phyloP scores from a whole-genome alignment of 1,140 invertebrate genomes.

The Dreissena polymorpha region DNA sequence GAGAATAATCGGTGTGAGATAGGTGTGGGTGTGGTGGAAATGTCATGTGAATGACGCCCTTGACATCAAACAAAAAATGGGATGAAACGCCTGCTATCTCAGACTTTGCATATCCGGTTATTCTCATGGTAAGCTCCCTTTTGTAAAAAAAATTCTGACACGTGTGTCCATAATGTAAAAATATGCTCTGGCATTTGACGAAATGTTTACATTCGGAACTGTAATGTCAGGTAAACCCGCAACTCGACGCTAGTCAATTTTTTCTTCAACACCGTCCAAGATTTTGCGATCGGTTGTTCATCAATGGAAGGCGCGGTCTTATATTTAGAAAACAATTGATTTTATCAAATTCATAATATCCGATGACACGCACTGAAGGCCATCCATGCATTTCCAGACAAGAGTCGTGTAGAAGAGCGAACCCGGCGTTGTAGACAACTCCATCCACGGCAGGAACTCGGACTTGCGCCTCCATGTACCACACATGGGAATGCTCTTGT shows the following conservation, averaged over 20 bases:
- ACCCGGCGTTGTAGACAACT: slow-evolving; percentile 55
- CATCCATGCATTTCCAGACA: slow-evolving; percentile 55
- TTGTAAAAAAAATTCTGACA: too few relatives aligned
- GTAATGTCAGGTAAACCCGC: too few relatives aligned
- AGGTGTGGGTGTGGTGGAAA: not conserved
- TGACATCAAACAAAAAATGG: not conserved
- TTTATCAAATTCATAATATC: slow-evolving; percentile 50
- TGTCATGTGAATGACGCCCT: not conserved
- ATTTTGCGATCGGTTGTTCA: slow-evolving; percentile 57
- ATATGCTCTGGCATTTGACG: too few relatives aligned
- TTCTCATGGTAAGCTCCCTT: too few relatives aligned
- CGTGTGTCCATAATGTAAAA: too few relatives aligned
- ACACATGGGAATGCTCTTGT: slow-evolving; percentile 10
- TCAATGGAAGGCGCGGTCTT: slow-evolving; percentile 39
- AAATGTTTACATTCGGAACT: too few relatives aligned
- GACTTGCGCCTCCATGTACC: slow-evolving; percentile 53
- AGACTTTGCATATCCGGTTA: too few relatives aligned
- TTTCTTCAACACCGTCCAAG: slow-evolving; percentile 58
- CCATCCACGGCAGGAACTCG: slow-evolving; percentile 62
- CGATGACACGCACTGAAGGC: slow-evolving; percentile 42
- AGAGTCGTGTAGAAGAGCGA: slow-evolving; percentile 51
- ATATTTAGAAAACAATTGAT: slow-evolving; percentile 38
- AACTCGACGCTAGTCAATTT: too few relatives aligned
- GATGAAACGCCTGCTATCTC: slow-evolving; percentile 36
- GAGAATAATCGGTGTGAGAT: slow-evolving; percentile 25